Percentiles rank a stretch among this genome's conserved stretches.
Evolutionary conservation across 2,888 invertebrate species (phyloP).

Genomic region (Patella ulyssiponensis): DNA sequence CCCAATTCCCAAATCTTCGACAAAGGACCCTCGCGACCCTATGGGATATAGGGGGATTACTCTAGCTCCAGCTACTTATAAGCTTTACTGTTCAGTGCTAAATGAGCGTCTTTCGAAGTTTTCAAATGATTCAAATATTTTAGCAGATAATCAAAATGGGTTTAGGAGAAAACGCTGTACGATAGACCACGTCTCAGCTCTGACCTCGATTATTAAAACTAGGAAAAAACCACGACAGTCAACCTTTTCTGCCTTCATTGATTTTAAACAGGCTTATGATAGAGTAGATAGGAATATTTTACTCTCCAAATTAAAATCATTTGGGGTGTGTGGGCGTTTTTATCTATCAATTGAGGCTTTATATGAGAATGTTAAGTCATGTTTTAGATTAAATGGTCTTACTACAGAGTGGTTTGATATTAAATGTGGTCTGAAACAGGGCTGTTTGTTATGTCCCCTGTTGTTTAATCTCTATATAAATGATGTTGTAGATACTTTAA

Average conservation of each 20-base stretch:
- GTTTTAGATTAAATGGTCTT: conserved; percentile 5
- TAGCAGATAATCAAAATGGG: conserved; percentile 32
- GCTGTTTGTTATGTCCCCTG: conserved; percentile 14
- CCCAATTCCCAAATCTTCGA: conserved; percentile 29
- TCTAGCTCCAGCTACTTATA: conserved; percentile 32
- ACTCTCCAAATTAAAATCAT: background rate
- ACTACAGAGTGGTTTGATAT: conserved; percentile 13
- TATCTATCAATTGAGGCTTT: conserved; percentile 1
- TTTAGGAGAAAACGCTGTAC: conserved; percentile 27
- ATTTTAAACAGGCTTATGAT: conserved; percentile 15
- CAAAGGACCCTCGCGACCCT: conserved; percentile 22
- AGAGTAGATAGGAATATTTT: background rate
- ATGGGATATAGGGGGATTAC: conserved; percentile 30
- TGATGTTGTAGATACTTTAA: conserved; percentile 29
- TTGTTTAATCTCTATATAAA: conserved; percentile 20
- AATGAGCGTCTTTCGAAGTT: conserved; percentile 26
- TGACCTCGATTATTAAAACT: conserved; percentile 18
- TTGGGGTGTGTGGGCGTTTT: background rate
- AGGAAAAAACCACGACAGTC: background rate
- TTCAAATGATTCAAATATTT: conserved; percentile 20
- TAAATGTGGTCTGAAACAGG: conserved; percentile 10
- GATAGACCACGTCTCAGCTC: conserved; percentile 27
- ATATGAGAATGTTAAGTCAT: conserved; percentile 15
- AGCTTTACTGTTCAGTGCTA: conserved; percentile 31
- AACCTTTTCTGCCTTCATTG: conserved; percentile 6